A percentile compares a stretch with the other conserved stretches of the same genome.
phyloP scores from a whole-genome alignment of 2,888 invertebrate species.

The Trimorus sp. region DNA sequence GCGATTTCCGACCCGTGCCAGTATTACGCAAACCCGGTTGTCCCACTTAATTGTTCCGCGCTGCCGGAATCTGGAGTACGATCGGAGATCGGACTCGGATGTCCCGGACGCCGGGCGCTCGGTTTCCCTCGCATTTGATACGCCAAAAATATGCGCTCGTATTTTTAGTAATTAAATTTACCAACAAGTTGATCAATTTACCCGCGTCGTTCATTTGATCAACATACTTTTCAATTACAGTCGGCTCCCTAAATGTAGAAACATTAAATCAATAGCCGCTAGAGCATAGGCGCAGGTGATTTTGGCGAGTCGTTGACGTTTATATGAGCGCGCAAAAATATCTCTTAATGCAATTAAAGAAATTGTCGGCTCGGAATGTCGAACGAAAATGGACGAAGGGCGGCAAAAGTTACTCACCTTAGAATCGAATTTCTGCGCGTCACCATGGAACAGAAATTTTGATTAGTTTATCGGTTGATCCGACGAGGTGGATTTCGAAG shows the following conservation, averaged over 20 bases:
- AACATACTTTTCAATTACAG: conserved; percentile 36
- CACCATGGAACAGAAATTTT: conserved; percentile 68
- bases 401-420: conserved; percentile 76
- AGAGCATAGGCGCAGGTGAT: not conserved
- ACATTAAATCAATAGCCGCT: conserved; percentile 16
- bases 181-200: conserved; percentile 37
- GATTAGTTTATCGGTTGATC: not conserved
- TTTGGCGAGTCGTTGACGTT: too few relatives aligned
- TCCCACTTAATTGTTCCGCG: too few relatives aligned
- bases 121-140: conserved; percentile 25
- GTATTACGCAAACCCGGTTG: too few relatives aligned
- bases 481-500: too few relatives aligned
- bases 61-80: too few relatives aligned
- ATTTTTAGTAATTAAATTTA: conserved; percentile 54
- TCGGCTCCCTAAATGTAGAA: conserved; percentile 29
- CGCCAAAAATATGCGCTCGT: conserved; percentile 13
- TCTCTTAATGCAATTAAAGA: too few relatives aligned
- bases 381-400: too few relatives aligned
- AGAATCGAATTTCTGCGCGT: conserved; percentile 77
- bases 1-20: too few relatives aligned
- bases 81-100: too few relatives aligned
- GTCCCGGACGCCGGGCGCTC: too few relatives aligned
- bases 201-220: conserved; percentile 24
- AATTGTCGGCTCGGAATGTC: too few relatives aligned
- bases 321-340: too few relatives aligned